phyloP scores from a whole-genome alignment of 2,797 vertebrate species.

The Aphelocoma californica region DNA sequence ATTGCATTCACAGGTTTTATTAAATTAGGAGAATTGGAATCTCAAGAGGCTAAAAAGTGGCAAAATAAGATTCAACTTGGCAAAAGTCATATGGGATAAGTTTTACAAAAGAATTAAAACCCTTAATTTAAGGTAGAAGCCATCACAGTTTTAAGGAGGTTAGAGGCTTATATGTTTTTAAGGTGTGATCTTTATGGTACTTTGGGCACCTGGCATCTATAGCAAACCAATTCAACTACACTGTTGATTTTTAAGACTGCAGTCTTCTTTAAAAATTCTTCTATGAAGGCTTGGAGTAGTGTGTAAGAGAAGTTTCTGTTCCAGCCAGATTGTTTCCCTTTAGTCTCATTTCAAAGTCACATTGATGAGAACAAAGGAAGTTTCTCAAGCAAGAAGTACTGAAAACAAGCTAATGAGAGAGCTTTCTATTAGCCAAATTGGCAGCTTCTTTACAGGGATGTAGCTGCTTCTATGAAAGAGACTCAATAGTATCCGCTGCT shows the following conservation, averaged over 20 bases:
- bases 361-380: constrained; percentile 37
- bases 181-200: background rate
- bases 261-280: background rate
- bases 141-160: background rate
- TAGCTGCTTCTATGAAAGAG: constrained; percentile 10
- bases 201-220: background rate
- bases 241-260: background rate
- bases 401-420: constrained; percentile 49
- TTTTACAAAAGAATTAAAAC: background rate
- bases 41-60: background rate
- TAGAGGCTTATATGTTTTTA: background rate
- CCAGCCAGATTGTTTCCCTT: constrained; percentile 25
- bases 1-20: constrained; percentile 3
- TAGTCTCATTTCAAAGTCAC: constrained; percentile 58
- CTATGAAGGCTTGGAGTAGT: background rate
- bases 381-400: constrained; percentile 41
- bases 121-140: background rate
- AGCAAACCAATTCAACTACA: background rate
- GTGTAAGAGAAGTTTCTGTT: background rate
- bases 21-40: background rate
- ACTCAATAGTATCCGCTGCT: background rate
- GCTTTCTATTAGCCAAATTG: constrained; percentile 30
- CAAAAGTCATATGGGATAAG: background rate
- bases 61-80: background rate
- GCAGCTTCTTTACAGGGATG: background rate